Percentiles rank a stretch among this genome's conserved stretches.
phyloP scores from a whole-genome alignment of 1,140 invertebrate genomes.

The Anastrepha ludens region DNA sequence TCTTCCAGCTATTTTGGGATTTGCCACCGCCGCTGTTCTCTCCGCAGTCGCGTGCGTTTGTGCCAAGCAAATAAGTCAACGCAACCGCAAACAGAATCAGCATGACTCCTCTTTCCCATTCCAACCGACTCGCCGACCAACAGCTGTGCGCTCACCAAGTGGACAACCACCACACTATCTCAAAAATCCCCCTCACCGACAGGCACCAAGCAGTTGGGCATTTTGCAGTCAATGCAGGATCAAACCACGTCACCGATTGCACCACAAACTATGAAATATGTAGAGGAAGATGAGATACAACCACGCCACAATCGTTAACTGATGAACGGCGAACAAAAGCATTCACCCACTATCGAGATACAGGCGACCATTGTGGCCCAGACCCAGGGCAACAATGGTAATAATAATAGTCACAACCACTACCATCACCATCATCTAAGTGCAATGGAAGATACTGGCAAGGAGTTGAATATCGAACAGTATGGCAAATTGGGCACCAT shows the following conservation, averaged over 20 bases:
- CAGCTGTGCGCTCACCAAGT: conserved; percentile 79
- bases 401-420: conserved; percentile 12
- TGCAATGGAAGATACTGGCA: conserved; percentile 71
- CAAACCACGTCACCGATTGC: conserved; percentile 67
- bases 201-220: conserved; percentile 76
- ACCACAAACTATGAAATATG: conserved; percentile 67
- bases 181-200: conserved; percentile 91
- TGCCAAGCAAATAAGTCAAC: conserved; percentile 68
- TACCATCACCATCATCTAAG: conserved; percentile 14
- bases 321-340: conserved; percentile 57
- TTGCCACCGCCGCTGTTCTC: conserved; percentile 69
- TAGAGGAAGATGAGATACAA: conserved; percentile 68
- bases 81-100: conserved; percentile 71
- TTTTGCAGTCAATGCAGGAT: conserved; percentile 74
- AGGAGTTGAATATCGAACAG: too few relatives aligned
- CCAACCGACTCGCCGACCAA: conserved; percentile 77
- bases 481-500: conserved; percentile 87
- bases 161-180: conserved; percentile 83
- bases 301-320: conserved; percentile 56
- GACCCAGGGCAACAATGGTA: conserved; percentile 20
- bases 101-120: conserved; percentile 75
- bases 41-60: conserved; percentile 71
- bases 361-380: conserved; percentile 62
- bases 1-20: conserved; percentile 70
- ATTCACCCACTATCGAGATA: conserved; percentile 65